A percentile compares a stretch with the other conserved stretches of the same genome.
Evolutionary conservation across 2,797 vertebrate genomes (phyloP).

Genomic region (Chromobotia macracanthus): DNA sequence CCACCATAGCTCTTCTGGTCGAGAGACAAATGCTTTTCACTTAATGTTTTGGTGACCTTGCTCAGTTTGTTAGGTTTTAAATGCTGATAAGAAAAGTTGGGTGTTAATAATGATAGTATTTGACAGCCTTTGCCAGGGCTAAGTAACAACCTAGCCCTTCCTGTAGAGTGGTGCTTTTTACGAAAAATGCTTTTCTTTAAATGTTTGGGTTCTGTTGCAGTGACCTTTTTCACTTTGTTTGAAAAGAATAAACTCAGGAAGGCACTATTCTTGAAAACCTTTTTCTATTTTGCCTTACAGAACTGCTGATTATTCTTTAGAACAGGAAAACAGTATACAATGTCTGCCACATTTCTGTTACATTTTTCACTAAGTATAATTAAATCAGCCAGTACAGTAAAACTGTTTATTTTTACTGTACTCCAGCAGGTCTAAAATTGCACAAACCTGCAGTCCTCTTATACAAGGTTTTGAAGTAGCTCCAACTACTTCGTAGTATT

Average conservation of each 20-base stretch:
- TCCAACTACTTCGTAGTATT: not conserved
- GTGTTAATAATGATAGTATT: conserved; percentile 67
- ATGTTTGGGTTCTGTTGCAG: not conserved
- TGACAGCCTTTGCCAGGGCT: conserved; percentile 51
- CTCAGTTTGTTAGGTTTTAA: conserved; percentile 55
- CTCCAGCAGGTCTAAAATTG: not conserved
- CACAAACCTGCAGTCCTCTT: not conserved
- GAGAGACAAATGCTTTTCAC: not conserved
- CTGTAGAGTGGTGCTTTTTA: not conserved
- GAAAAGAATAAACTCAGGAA: conserved; percentile 30
- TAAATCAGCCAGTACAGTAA: not conserved
- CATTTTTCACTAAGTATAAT: not conserved
- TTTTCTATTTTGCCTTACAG: not conserved
- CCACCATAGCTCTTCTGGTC: not conserved
- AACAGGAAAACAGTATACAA: conserved; percentile 10
- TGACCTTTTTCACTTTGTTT: conserved; percentile 39
- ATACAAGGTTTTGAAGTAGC: not conserved
- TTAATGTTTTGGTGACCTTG: not conserved
- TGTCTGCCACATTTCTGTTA: not conserved
- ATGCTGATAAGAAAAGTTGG: conserved; percentile 62
- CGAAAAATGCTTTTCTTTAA: not conserved
- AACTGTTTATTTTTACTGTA: not conserved
- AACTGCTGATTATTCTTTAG: not conserved
- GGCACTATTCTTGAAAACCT: not conserved
- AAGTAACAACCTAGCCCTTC: conserved; percentile 5